Conservation (phyloP, 2,888 invertebrate genomes). For the Scaptomyza caliginosa region DNA sequence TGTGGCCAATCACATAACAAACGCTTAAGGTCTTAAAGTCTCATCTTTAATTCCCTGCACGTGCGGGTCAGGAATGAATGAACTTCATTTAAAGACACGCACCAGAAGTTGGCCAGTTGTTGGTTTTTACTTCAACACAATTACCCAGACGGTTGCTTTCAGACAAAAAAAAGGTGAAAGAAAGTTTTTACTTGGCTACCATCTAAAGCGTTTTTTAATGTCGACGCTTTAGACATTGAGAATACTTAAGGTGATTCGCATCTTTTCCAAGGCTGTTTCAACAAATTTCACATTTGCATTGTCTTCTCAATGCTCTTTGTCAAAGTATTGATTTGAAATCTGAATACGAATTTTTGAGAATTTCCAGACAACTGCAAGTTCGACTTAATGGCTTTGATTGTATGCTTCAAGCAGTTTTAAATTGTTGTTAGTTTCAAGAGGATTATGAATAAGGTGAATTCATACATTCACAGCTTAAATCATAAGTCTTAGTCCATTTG, state of each 20-base stretch:
- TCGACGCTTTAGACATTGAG: slow-evolving; percentile 16
- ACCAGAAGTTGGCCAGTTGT: slow-evolving; percentile 11
- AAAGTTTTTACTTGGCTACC: slow-evolving; percentile 23
- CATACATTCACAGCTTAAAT: too few relatives aligned
- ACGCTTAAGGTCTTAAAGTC: slow-evolving; percentile 8
- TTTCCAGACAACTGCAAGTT: slow-evolving; percentile 2
- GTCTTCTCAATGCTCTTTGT: background rate
- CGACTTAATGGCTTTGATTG: background rate
- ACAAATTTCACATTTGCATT: background rate
- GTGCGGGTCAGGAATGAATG: slow-evolving; percentile 48
- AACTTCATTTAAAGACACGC: slow-evolving; percentile 47
- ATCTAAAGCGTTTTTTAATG: slow-evolving; percentile 28
- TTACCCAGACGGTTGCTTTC: slow-evolving; percentile 34
- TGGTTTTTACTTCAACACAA: slow-evolving; percentile 30
- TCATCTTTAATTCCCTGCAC: slow-evolving; percentile 37
- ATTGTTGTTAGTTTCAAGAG: too few relatives aligned
- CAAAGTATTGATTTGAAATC: slow-evolving; percentile 30
- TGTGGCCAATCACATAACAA: slow-evolving; percentile 8
- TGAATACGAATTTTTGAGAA: slow-evolving; percentile 25
- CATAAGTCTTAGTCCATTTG: too few relatives aligned
- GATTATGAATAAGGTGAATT: too few relatives aligned
- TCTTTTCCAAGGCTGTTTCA: background rate
- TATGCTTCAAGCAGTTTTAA: background rate
- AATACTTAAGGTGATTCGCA: slow-evolving; percentile 41
- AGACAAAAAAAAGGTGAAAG: slow-evolving; percentile 18